Base-by-base conservation (phyloP, 1,140 invertebrate species). In the Theocolax elegans region DNA sequence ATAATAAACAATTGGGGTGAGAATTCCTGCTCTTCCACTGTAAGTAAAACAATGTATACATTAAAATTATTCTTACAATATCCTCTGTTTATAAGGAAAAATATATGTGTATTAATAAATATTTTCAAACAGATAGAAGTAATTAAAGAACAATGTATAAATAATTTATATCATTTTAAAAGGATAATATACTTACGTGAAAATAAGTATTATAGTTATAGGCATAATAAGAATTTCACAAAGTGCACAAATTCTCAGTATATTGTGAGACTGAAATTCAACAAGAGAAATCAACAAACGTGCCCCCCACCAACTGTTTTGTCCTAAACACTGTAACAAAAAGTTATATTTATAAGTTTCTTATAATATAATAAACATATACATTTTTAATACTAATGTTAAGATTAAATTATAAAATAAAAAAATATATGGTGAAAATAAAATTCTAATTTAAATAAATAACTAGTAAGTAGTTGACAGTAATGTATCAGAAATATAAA, bases 1-100 rank as follows among this genome's bases (percentile, higher is more conserved):
- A 85, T 97, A 98, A 87, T 98, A 99, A 54, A 97, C 89, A 81
- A 98, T 93, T 40, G 96, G 95, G 38, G 96, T 93, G 72, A 98
- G 86, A 19, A 97, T 82, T 59, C 92, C 92, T 77, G 92, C 92
- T 81, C 92, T 91, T 10, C 95, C 95, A 78, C 96, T 97, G 87
- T 58, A 90, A 89, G 77, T 77, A 76, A 79, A 77, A 79, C 69
- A 74, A 64, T 73, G 64, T 15, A 59, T 19, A 15, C 25, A 17
- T 60, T 25, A 3, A 27, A 35, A 31, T 62, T 60, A 49, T n/a
- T n/a, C n/a, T n/a, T n/a, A n/a, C n/a, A n/a, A n/a, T n/a, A n/a
- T n/a, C n/a, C n/a, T n/a, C n/a, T n/a, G n/a, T n/a, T n/a, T n/a
- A n/a, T n/a, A n/a, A n/a, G n/a, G n/a, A n/a, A n/a, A n/a, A n/a